Base-by-base conservation (phyloP, 2,113 vertebrate species). In the Lota lota region DNA sequence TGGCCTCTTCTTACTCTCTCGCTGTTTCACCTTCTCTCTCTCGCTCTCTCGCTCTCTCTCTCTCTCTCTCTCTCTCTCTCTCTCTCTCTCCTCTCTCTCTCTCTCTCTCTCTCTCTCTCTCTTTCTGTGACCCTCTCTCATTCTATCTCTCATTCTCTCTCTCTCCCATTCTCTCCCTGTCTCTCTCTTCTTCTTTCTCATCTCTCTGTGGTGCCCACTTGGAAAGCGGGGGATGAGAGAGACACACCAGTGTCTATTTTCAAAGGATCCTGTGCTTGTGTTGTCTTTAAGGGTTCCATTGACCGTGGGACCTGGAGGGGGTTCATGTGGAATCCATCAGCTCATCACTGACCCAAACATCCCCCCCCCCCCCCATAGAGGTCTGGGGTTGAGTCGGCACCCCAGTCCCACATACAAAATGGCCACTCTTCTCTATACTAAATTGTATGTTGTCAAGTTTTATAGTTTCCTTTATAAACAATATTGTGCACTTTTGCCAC, bases 191-290 rank as follows among this genome's bases (percentile, higher is more conserved):
- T 62, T 62, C 40, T 69, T 59, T 75, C 76, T 72, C 65, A 73
- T 66, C 75, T 81, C 50, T 63, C 12, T 74, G 19, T 51, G 69
- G 68, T 64, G 75, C 67, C 75, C 70, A 65, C 73, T 51, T 14
- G 64, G 73, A 59, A 50, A 63, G 74, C 69, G 58, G 1, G 18
- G 53, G 18, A 14, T 17, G 53, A 17, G 63, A 56, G 70, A 17
- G 28, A 80, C 66, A 67, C 54, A 22, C 18, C 50, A 78, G 87
- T 80, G 85, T 88, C 84, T 70, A 63, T 69, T 88, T 90, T 89
- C 88, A 89, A 88, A 90, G 88, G 72, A 64, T 75, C 58, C n/a
- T 74, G 70, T 78, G 61, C 72, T 67, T 64, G 70, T 80, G 80
- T 82, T 86, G 75, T 86, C 79, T 77, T 66, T 68, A 59, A 69